phyloP scores from a whole-genome alignment of 1,140 invertebrate species.

The Pseudobourletiella spinata region DNA sequence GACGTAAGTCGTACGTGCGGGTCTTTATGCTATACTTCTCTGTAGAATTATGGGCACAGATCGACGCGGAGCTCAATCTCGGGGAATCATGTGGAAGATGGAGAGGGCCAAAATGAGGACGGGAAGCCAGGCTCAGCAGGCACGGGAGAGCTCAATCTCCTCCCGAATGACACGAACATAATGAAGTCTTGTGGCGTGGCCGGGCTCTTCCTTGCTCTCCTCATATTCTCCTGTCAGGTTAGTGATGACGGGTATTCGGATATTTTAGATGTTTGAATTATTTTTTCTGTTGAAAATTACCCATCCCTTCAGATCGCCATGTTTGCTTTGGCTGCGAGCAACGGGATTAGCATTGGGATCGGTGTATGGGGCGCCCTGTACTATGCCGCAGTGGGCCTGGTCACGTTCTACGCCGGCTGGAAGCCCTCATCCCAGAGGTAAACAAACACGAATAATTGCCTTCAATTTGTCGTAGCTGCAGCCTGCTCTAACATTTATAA shows the following conservation, averaged over 20 bases:
- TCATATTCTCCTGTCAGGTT: slow-evolving; percentile 33
- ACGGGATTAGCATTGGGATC: slow-evolving; percentile 32
- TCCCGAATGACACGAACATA: slow-evolving; percentile 26
- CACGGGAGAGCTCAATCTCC: background rate
- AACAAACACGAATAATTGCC: too few species aligned
- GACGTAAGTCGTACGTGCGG: too few species aligned
- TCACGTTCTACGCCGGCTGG: slow-evolving; percentile 26
- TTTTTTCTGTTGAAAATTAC: background rate
- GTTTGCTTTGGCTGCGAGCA: slow-evolving; percentile 24
- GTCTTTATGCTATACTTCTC: too few species aligned
- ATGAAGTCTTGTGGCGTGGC: slow-evolving; percentile 31
- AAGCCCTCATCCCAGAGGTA: slow-evolving; percentile 31
- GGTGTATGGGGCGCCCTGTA: slow-evolving; percentile 34
- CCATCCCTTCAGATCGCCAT: slow-evolving; percentile 24
- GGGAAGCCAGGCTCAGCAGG: background rate
- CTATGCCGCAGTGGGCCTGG: slow-evolving; percentile 22
- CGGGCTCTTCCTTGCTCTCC: slow-evolving; percentile 24
- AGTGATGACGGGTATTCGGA: too few species aligned
- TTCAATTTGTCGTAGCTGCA: too few species aligned
- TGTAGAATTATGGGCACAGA: slow-evolving; percentile 10
- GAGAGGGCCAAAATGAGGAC: slow-evolving; percentile 1
- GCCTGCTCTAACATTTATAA: too few species aligned
- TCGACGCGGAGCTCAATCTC: slow-evolving; percentile 10
- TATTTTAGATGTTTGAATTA: too few species aligned
- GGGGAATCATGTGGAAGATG: slow-evolving; percentile 18